Conservation (phyloP, 1,140 invertebrate species). For the Sinonovacula constricta region DNA sequence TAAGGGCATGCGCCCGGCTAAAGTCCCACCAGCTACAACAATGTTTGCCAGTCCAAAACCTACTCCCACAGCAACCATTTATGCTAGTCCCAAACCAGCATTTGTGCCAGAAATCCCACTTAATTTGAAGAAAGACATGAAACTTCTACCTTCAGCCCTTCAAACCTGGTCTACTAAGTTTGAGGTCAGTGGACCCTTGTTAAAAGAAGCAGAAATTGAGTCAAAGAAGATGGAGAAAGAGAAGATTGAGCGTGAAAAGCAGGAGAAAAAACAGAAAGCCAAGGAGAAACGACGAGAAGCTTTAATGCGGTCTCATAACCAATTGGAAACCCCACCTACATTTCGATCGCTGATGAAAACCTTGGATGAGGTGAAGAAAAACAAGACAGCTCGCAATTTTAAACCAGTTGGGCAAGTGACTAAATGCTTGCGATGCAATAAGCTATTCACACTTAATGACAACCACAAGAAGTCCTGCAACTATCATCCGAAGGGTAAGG, state of each 20-base stretch:
- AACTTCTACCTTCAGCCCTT: conserved; percentile 36
- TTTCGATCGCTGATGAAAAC: conserved; percentile 55
- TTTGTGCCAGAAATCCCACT: conserved; percentile 48
- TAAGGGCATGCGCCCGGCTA: conserved; percentile 49
- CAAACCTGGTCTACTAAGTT: conserved; percentile 43
- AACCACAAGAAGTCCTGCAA: conserved; percentile 75
- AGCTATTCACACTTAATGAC: conserved; percentile 70
- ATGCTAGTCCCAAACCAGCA: not conserved
- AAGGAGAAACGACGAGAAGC: conserved; percentile 45
- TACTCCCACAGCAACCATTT: conserved; percentile 4
- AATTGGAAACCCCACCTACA: conserved; percentile 33
- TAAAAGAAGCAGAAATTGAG: conserved; percentile 38
- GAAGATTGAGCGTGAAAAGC: conserved; percentile 36
- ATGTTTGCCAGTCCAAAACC: conserved; percentile 43
- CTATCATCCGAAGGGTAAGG: conserved; percentile 71
- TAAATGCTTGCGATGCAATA: conserved; percentile 76
- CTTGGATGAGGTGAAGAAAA: conserved; percentile 57
- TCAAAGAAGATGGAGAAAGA: conserved; percentile 23
- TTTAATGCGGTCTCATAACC: conserved; percentile 20
- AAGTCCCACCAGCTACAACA: conserved; percentile 45
- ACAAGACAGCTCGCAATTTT: conserved; percentile 31
- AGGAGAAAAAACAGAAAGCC: conserved; percentile 34
- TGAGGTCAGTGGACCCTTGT: conserved; percentile 52
- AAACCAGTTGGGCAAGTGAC: conserved; percentile 83
- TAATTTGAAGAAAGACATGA: conserved; percentile 33